Percentiles rank a stretch among this genome's conserved stretches.
Evolutionary conservation across 1,140 invertebrate genomes (phyloP).

Genomic region (Pararge aegeria): DNA sequence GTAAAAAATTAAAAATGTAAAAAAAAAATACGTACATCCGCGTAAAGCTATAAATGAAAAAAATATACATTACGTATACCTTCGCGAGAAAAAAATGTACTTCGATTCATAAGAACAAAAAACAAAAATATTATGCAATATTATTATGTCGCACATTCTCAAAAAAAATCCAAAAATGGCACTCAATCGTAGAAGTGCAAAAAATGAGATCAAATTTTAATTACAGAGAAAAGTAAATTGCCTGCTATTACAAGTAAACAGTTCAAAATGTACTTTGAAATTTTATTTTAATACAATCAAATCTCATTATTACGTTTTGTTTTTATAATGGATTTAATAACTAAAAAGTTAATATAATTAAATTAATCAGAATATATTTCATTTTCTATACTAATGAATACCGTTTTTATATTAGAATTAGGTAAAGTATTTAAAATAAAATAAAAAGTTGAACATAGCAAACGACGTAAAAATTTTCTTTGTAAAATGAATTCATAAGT

Average conservation of each 20-base stretch:
- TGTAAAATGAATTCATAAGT: not conserved
- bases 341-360: slow-evolving; percentile 6
- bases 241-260: slow-evolving; percentile 59
- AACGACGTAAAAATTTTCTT: slow-evolving; percentile 8
- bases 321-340: not conserved
- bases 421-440: slow-evolving; percentile 6
- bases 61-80: slow-evolving; percentile 24
- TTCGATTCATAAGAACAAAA: slow-evolving; percentile 29
- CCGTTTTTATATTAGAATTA: not conserved
- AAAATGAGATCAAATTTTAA: slow-evolving; percentile 72
- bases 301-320: slow-evolving; percentile 45
- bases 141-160: slow-evolving; percentile 56
- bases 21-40: slow-evolving; percentile 30
- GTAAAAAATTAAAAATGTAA: slow-evolving; percentile 33
- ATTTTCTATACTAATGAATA: too few relatives aligned
- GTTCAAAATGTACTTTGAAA: slow-evolving; percentile 48
- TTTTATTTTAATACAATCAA: slow-evolving; percentile 36
- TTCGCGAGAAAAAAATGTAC: slow-evolving; percentile 36
- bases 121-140: slow-evolving; percentile 53
- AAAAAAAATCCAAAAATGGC: slow-evolving; percentile 52
- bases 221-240: slow-evolving; percentile 59
- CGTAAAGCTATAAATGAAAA: slow-evolving; percentile 24
- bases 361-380: slow-evolving; percentile 3
- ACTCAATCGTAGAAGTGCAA: slow-evolving; percentile 58
- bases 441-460: slow-evolving; percentile 19